These are phyloP conservation scores for Trissoscelio sp. DNA, from an alignment of 2,888 invertebrate species.

Conservation along the genomic window DNA sequence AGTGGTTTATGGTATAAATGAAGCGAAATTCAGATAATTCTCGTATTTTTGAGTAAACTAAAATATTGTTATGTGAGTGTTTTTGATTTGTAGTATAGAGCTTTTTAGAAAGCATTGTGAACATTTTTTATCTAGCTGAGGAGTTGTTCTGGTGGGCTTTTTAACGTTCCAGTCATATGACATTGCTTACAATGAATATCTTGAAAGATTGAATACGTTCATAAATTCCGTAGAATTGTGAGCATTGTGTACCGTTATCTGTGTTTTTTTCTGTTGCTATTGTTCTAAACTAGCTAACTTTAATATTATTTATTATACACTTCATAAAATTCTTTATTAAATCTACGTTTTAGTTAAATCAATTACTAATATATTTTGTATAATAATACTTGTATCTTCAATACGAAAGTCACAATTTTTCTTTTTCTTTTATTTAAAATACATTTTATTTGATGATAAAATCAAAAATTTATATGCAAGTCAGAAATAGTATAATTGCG, in stretches of 20 bases:
- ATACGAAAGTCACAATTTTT: neutral
- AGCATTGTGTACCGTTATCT: constrained; percentile 42
- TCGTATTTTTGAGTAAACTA: too few species aligned
- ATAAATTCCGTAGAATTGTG: constrained; percentile 47
- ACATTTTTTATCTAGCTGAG: neutral
- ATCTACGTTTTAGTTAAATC: neutral
- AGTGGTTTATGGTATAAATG: too few species aligned
- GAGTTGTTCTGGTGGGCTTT: neutral
- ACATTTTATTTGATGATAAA: too few species aligned
- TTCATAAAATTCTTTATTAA: neutral
- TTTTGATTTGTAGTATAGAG: neutral
- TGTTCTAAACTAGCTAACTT: constrained; percentile 24
- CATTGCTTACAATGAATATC: constrained; percentile 43
- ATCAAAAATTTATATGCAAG: neutral
- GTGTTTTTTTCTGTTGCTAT: constrained; percentile 18
- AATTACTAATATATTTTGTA: neutral
- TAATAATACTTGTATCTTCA: neutral
- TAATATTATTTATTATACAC: constrained; percentile 11
- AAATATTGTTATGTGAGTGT: too few species aligned
- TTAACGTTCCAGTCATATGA: constrained; percentile 20
- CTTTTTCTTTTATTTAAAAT: too few species aligned
- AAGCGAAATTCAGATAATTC: too few species aligned
- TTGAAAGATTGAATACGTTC: constrained; percentile 37
- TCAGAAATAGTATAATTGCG: neutral
- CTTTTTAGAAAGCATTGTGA: neutral